Conservation (phyloP, 2,888 invertebrate species). For the Tipula vernalis region DNA sequence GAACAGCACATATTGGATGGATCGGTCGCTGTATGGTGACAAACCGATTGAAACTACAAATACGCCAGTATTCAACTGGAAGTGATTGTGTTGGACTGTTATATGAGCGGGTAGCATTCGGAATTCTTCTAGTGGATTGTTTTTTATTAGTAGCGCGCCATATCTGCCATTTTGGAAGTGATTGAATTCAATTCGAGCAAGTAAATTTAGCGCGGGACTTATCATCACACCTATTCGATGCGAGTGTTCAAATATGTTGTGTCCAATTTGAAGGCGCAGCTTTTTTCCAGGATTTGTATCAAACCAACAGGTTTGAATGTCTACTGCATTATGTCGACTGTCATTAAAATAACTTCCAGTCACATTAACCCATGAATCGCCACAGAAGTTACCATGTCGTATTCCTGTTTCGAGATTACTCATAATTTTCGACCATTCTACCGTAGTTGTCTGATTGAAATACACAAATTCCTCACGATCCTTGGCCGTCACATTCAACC, state of each 20-base stretch:
- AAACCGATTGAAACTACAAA: slow-evolving; percentile 81
- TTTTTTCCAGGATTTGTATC: slow-evolving; percentile 35
- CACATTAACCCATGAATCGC: slow-evolving; percentile 74
- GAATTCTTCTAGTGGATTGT: slow-evolving; percentile 67
- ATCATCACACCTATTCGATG: slow-evolving; percentile 62
- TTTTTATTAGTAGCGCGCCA: slow-evolving; percentile 76
- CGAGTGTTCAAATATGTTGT: slow-evolving; percentile 71
- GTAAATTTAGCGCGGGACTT: slow-evolving; percentile 68
- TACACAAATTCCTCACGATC: slow-evolving; percentile 56
- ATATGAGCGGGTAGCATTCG: slow-evolving; percentile 59
- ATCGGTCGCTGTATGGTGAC: slow-evolving; percentile 74
- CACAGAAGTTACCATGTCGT: slow-evolving; percentile 87
- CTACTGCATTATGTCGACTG: slow-evolving; percentile 65
- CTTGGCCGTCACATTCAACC: slow-evolving; percentile 71
- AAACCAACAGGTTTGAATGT: slow-evolving; percentile 74
- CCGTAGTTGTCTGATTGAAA: slow-evolving; percentile 72
- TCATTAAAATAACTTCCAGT: slow-evolving; percentile 81
- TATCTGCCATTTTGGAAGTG: slow-evolving; percentile 70
- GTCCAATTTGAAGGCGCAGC: slow-evolving; percentile 62
- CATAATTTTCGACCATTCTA: slow-evolving; percentile 77
- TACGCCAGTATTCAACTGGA: slow-evolving; percentile 74
- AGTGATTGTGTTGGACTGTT: slow-evolving; percentile 73
- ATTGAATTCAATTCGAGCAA: slow-evolving; percentile 74
- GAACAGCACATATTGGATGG: slow-evolving; percentile 67
- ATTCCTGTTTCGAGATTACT: slow-evolving; percentile 82